Conservation (phyloP, 2,888 invertebrate genomes). For the Ormyrus thymus region DNA sequence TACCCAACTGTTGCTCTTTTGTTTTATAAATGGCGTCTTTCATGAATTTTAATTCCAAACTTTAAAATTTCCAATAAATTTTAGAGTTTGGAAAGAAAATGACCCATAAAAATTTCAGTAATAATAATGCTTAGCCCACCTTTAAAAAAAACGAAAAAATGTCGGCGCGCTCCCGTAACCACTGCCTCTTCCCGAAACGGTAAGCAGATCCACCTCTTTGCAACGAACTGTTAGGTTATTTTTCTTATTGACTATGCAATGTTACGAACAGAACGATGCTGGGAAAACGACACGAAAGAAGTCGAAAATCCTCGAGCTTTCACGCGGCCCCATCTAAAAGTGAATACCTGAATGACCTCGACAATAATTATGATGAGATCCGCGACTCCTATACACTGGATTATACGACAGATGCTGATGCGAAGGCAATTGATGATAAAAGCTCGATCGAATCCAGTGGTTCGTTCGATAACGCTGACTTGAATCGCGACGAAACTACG, state of each 20-base stretch:
- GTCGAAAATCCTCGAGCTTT: not conserved
- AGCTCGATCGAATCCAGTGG: slow-evolving; percentile 29
- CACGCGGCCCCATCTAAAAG: not conserved
- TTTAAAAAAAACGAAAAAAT: not conserved
- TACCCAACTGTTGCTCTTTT: not conserved
- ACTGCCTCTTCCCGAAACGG: slow-evolving; percentile 6
- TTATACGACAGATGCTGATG: slow-evolving; percentile 20
- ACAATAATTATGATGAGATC: not conserved
- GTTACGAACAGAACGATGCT: not conserved
- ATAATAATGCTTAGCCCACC: not conserved
- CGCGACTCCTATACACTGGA: not conserved
- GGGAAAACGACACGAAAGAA: slow-evolving; percentile 16
- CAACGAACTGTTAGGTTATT: too few relatives aligned
- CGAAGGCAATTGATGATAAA: slow-evolving; percentile 11
- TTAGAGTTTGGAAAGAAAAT: not conserved
- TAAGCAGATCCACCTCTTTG: not conserved
- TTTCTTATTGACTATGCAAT: too few relatives aligned
- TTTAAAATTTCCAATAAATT: too few relatives aligned
- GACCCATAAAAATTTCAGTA: slow-evolving; percentile 2
- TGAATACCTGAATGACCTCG: not conserved
- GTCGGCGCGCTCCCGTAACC: slow-evolving; percentile 26
- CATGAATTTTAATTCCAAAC: too few relatives aligned
- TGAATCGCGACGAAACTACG: not conserved
- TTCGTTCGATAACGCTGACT: not conserved
- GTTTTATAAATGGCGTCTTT: not conserved